Evolutionary conservation across 2,113 vertebrate species (phyloP), one percentile per base, ranked within the genome.

Genomic region (Gymnogyps californianus): DNA sequence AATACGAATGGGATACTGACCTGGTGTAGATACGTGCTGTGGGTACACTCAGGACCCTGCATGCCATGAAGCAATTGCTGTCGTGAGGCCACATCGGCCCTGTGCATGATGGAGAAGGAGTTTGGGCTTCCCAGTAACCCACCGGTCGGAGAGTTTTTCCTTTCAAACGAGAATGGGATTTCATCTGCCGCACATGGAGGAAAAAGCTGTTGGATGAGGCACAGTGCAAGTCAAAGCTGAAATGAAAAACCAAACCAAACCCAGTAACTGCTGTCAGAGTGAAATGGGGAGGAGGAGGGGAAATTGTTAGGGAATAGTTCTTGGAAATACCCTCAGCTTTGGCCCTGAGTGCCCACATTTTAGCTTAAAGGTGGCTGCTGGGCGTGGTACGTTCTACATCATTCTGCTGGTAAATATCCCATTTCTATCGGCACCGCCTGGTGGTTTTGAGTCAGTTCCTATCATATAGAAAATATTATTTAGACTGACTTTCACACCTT

Each of bases 11-110:
- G 42, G 11, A 46, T 34, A 40, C 17, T 61, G 54, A 59, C 13
- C 38, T 79, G 55, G 46, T 4, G 1, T 14, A 36, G 62, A 20
- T 12, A 34, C 26, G 52, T 2, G 5, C 75, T 64, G 44, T 0
- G 1, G 17, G 25, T 42, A 9, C 32, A 52, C 34, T 46, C 4
- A 11, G 55, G 40, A 61, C 22, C 31, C 42, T 66, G 38, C 7
- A 9, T 26, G 74, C 65, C 78, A 42, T 14, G 74, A 66, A 66
- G 55, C 38, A 40, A 16, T 51, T 62, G 34, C 34, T 69, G 42
- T 36, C n/a, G 28, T 17, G 64, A 81, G 28, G 32, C 49, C 16
- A 47, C 22, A 8, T 4, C 11, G 2, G 36, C n/a, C 34, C 34
- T 40, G 3, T 1, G 9, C 11, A 8, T 3, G 5, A 84, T 29